Evolutionary conservation across 2,797 vertebrate species (phyloP), one percentile per base, ranked within the genome.

Genomic region (Manis pentadactyla): DNA sequence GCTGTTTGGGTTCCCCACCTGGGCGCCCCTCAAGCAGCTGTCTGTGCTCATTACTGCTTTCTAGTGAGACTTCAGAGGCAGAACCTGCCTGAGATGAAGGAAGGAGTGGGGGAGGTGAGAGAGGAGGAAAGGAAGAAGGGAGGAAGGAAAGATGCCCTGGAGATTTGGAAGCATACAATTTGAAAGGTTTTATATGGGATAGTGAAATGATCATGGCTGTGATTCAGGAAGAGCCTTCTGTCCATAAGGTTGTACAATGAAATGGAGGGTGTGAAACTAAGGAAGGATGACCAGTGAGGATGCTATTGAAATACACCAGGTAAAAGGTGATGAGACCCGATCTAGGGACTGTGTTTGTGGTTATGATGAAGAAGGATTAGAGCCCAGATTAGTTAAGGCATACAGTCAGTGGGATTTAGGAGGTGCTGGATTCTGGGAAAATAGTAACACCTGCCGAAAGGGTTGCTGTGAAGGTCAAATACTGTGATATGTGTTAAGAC

Each of bases 401-500:
- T 17, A 34, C 3, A 23, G 17, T 55, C 15, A 81, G 27, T 23
- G 84, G 66, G 13, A 37, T 81, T 63, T 71, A 10, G 23, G 17
- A 75, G 46, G 23, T 4, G 23, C 11, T 55, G 6, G 51, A 42
- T 94, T 94, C 46, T 74, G 39, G 66, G 31, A 91, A 85, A 91
- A 94, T 74, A 82, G 64, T 39, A 90, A 46, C 34, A 75, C 6
- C 11, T 31, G 13, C 21, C 64, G 17, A 9, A 3, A 68, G 23
- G 31, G 13, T 64, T 75, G 29, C 71, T 75, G 23, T 31, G 77
- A 94, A 90, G 64, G 69, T 94, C 68, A 93, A 94, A 81, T 79
- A 77, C 64, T 90, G 74, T 86, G 74, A 79, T 93, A 93, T 69
- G 64, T 96, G 53, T 74, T 93, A 94, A 89, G 89, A 94, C 93